Base-by-base conservation (phyloP, 1,140 invertebrate genomes). In the Zaprionus kolodkinae region DNA sequence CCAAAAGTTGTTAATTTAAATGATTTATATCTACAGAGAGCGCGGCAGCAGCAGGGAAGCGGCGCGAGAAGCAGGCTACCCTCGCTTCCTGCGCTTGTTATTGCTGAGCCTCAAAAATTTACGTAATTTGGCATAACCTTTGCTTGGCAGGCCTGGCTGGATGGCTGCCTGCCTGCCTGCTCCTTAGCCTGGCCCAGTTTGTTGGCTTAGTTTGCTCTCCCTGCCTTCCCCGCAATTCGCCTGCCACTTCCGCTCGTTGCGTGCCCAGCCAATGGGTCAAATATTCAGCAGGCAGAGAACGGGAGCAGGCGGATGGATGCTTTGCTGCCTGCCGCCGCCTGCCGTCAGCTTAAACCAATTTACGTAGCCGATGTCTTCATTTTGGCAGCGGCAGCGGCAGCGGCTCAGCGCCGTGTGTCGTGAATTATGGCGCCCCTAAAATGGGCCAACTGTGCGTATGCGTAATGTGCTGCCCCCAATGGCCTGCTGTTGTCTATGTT, bases 1-100 rank as follows among this genome's bases (percentile, higher is more conserved):
- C 82, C 89, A 91, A 91, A 91, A 91, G 89, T 89, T 91, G 89
- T 91, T 91, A 91, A 91, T 91, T 91, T 91, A 89, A 91, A 91
- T 91, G 90, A 91, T 91, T 91, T 91, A 91, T 91, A 91, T 88
- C 78, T 81, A 52, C 52, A 74, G 56, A 59, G 64, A 45, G 2
- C 6, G n/a, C 40, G 67, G 35, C n/a, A n/a, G 27, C 21, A 61
- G 17, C 63, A 38, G 45, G 10, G 45, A 17, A 5, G 27, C 6
- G 27, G 27, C 1, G 25, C 2, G 4, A 4, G 25, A 1, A 50
- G 13, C n/a, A 15, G n/a, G 40, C 40, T 45, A 7, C 40, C 45
- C 4, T 12, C 11, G 2, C 17, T 15, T 21, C 11, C 61, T 13
- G 30, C 27, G 72, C 77, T 60, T 71, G 83, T 80, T 87, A 84